phyloP scores from a whole-genome alignment of 2,113 vertebrate genomes.

The Sylvietta virens region DNA sequence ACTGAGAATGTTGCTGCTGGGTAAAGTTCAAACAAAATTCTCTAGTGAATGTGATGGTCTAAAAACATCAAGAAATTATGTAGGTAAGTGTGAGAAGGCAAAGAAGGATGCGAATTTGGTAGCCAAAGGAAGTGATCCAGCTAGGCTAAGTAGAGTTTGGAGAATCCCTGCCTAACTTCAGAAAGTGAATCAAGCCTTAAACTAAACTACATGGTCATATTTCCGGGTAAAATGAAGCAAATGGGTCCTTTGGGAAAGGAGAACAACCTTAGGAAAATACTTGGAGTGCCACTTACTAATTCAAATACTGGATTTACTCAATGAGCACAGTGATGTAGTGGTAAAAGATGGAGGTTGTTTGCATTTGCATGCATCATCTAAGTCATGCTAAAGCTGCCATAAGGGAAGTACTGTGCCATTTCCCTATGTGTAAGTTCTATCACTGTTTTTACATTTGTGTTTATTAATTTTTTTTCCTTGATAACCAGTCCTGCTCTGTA shows the following conservation, averaged over 20 bases:
- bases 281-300: background rate
- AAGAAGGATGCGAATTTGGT: background rate
- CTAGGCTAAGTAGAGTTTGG: background rate
- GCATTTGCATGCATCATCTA: background rate
- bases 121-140: background rate
- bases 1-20: background rate
- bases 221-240: background rate
- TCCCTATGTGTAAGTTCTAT: background rate
- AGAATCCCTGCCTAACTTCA: background rate
- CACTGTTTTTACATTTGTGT: background rate
- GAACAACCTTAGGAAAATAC: background rate
- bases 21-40: background rate
- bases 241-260: background rate
- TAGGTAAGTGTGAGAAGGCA: background rate
- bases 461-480: background rate
- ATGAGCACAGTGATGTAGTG: background rate
- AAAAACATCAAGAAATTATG: background rate
- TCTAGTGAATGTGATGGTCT: background rate
- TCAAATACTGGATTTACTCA: background rate
- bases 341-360: background rate
- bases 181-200: background rate
- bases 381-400: background rate
- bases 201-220: background rate
- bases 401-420: background rate
- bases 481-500: background rate